A percentile compares a stretch with the other conserved stretches of the same genome.
Conservation (phyloP, 2,888 invertebrate species). For the Patella caerulea region DNA sequence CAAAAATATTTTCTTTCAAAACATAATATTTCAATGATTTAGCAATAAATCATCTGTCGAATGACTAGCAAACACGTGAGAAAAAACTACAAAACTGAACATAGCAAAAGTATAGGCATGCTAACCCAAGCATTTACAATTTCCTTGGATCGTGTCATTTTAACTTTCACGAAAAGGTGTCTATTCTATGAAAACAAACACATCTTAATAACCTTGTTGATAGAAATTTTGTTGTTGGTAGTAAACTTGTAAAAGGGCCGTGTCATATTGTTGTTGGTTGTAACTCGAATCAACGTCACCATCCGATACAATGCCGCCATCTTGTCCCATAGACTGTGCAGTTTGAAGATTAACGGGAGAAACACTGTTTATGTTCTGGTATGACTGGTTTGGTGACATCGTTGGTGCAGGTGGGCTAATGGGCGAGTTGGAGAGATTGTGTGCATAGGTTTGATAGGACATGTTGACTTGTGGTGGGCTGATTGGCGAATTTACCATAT, state of each 20-base stretch:
- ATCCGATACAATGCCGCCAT: neutral
- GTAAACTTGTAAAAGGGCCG: constrained; percentile 23
- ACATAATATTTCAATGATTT: too few species aligned
- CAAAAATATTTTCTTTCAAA: too few species aligned
- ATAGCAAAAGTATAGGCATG: too few species aligned
- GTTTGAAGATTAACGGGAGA: neutral
- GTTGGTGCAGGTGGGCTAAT: neutral
- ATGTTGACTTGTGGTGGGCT: neutral
- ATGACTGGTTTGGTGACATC: neutral
- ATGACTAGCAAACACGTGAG: too few species aligned
- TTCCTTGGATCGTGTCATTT: too few species aligned
- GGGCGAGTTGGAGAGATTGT: neutral
- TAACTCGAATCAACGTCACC: neutral
- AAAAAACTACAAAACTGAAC: too few species aligned
- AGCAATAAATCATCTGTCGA: too few species aligned
- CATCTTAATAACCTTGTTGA: too few species aligned
- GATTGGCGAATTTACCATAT: neutral
- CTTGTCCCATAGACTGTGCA: neutral
- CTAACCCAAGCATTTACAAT: too few species aligned
- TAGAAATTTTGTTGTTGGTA: constrained; percentile 8
- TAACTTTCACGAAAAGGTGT: too few species aligned
- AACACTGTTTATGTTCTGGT: neutral
- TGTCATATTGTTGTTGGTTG: constrained; percentile 18
- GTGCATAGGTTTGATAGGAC: neutral
- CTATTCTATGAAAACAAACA: too few species aligned